Evolutionary conservation across 2,113 vertebrate genomes (phyloP).

Genomic region (Drymodes brunneopygia): DNA sequence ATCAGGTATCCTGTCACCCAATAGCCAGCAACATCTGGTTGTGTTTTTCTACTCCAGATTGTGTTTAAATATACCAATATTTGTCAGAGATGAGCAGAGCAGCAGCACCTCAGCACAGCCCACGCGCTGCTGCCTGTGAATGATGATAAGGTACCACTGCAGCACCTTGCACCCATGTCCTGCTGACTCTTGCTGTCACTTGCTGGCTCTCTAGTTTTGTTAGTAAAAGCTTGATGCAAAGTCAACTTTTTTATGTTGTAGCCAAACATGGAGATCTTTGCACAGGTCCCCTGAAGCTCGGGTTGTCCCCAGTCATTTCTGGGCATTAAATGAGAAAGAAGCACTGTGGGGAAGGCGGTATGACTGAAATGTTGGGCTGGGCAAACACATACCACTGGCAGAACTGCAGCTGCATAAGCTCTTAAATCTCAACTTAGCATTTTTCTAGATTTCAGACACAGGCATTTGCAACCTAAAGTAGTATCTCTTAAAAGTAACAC

Average conservation of each 20-base stretch:
- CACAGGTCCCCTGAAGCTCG: rapidly evolving
- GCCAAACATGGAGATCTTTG: not conserved
- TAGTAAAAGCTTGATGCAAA: not conserved
- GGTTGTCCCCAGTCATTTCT: not conserved
- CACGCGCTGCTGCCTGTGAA: not conserved
- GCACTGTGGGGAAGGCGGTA: rapidly evolving
- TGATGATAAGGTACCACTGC: not conserved
- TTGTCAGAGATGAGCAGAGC: not conserved
- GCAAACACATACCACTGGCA: not conserved
- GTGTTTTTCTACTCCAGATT: constrained; percentile 37
- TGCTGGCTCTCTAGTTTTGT: not conserved
- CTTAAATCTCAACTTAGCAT: not conserved
- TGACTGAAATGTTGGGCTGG: not conserved
- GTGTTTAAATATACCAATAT: not conserved
- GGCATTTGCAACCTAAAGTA: not conserved
- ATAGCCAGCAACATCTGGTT: constrained; percentile 50
- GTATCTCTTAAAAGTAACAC: not conserved
- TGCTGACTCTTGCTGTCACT: not conserved
- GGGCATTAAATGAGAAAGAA: not conserved
- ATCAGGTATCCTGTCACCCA: constrained; percentile 28
- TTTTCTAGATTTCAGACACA: not conserved
- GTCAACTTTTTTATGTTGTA: not conserved
- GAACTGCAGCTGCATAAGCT: not conserved
- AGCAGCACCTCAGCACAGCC: not conserved
- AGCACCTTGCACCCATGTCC: not conserved